Evolutionary conservation across 2,797 vertebrate species (phyloP).

Genomic region (Neosalanx taihuensis): DNA sequence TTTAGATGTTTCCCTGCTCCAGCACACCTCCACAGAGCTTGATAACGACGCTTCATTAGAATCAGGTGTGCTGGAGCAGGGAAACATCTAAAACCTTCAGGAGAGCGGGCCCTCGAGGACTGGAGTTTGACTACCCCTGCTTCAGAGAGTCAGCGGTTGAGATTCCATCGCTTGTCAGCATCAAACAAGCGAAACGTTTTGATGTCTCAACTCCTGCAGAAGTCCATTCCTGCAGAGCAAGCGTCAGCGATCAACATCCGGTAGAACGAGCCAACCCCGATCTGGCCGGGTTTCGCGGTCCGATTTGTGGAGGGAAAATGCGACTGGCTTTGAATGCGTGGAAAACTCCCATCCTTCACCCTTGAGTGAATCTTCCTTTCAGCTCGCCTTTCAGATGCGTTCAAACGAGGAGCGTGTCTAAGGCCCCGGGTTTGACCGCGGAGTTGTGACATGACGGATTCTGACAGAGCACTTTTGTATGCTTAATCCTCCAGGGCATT

Average conservation of each 20-base stretch:
- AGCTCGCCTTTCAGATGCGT: constrained; percentile 1
- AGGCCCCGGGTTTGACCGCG: not conserved
- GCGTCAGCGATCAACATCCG: not conserved
- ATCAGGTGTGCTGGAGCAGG: too few species aligned
- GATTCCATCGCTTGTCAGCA: not conserved
- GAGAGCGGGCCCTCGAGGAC: too few species aligned
- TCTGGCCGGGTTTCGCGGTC: not conserved
- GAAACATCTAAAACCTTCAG: too few species aligned
- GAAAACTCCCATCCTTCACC: not conserved
- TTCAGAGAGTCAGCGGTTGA: not conserved
- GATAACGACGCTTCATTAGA: too few species aligned
- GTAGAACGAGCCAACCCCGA: not conserved
- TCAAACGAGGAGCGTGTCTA: constrained; percentile 1
- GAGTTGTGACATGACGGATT: constrained; percentile 15
- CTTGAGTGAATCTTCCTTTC: not conserved
- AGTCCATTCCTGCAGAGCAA: too few species aligned
- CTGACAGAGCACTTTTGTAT: constrained; percentile 35
- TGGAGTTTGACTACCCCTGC: too few species aligned
- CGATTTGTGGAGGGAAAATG: not conserved
- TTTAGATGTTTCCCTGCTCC: too few species aligned
- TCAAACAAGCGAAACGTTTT: not conserved
- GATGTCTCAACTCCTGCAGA: too few species aligned
- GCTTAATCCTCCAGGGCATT: constrained; percentile 41
- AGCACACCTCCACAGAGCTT: too few species aligned
- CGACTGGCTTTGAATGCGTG: not conserved